Evolutionary conservation across 2,888 invertebrate genomes (phyloP).

Genomic region (Cepaea hortensis): DNA sequence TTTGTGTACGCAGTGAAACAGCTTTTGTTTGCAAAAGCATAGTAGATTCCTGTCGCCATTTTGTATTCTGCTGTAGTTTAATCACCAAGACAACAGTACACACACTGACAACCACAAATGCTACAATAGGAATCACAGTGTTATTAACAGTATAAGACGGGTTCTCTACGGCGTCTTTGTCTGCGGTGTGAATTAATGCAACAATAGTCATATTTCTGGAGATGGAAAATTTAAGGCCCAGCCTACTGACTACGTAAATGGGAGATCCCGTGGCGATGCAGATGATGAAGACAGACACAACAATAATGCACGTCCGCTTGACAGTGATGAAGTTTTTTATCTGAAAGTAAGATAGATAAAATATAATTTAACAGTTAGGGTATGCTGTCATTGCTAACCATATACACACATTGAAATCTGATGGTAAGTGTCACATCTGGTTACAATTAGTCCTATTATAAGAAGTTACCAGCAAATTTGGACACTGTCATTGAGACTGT

Average conservation of each 20-base stretch:
- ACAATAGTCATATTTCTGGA: not conserved
- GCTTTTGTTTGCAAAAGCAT: not conserved
- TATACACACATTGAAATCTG: too few species aligned
- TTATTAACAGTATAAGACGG: not conserved
- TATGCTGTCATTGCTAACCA: too few species aligned
- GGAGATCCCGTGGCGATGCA: not conserved
- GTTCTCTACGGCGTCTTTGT: not conserved
- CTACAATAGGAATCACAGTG: not conserved
- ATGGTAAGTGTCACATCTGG: too few species aligned
- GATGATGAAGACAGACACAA: not conserved
- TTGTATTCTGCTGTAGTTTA: not conserved
- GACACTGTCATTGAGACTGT: too few species aligned
- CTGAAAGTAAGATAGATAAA: not conserved
- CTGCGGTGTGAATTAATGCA: not conserved
- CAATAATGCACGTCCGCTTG: not conserved
- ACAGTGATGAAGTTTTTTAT: not conserved
- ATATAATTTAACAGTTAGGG: too few species aligned
- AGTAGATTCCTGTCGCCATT: not conserved
- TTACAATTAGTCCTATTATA: too few species aligned
- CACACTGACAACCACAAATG: not conserved
- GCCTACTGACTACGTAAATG: not conserved
- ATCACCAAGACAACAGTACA: not conserved
- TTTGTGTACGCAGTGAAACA: not conserved
- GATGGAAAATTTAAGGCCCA: not conserved
- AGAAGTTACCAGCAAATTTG: too few species aligned